These are phyloP conservation scores for Passer montanus DNA, from an alignment of 2,113 vertebrate species.

Conservation along the genomic window DNA sequence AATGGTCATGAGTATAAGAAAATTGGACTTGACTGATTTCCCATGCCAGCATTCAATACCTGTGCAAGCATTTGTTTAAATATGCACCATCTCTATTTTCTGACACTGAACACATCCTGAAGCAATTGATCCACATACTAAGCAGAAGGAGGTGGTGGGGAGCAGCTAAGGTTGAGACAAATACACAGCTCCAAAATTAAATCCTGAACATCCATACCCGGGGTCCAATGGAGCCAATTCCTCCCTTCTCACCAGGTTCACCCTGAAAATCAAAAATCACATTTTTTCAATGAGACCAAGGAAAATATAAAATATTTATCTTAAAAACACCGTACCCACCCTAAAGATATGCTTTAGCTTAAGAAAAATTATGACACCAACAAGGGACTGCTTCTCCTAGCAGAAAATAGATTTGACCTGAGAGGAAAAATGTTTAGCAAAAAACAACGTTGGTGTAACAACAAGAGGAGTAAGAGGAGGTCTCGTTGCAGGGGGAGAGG, in stretches of 20 bases:
- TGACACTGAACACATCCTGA: not conserved
- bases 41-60: not conserved
- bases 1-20: not conserved
- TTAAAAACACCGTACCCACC: not conserved
- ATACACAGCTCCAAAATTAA: not conserved
- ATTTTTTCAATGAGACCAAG: not conserved
- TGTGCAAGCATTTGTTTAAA: not conserved
- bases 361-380: not conserved
- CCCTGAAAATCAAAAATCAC: constrained; percentile 76
- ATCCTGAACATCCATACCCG: constrained; percentile 63
- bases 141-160: not conserved
- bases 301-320: not conserved
- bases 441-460: fast-evolving
- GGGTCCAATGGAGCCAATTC: constrained; percentile 66
- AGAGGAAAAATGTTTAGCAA: not conserved
- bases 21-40: not conserved
- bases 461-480: not conserved
- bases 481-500: fast-evolving
- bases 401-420: not conserved
- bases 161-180: not conserved
- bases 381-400: not conserved
- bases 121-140: not conserved
- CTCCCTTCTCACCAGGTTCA: constrained; percentile 82
- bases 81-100: not conserved
- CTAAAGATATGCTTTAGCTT: not conserved